Base-by-base conservation (phyloP, 2,113 vertebrate species). In the Perca schrenkii region DNA sequence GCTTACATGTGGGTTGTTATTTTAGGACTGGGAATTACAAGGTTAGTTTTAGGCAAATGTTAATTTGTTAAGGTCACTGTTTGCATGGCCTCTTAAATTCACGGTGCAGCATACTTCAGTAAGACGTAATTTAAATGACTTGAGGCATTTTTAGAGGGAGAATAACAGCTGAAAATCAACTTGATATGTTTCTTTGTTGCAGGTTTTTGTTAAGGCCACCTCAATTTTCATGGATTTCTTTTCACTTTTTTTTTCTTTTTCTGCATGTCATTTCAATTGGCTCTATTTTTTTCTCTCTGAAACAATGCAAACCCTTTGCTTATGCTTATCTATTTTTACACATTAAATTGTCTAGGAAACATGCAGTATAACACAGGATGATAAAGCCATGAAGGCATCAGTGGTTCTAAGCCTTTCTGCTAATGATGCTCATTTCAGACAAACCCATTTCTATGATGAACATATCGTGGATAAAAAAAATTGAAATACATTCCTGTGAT, bases 21-120 rank as follows among this genome's bases (percentile, higher is more conserved):
- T 68, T 78, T 74, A 72, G 69, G 65, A 49, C 47, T 87, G 80
- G 76, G 65, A 84, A 76, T 46, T 86, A 77, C 82, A 82, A 85
- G 70, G 81, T 83, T 76, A 73, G 78, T 75, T 72, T 47, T 77
- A 78, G 82, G 57, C 71, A 87, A 86, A 82, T 85, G 28, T 74
- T 87, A 4, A 77, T 90, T 85, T 74, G 69, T 80, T 67, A 54
- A 80, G 76, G 83, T 77, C 86, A 78, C n/a, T 56, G 69, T 74
- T 85, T 82, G 64, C 60, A 71, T 54, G 77, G 69, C 57, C 70
- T 77, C 54, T 46, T 70, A 15, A 73, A 85, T 82, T 87, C 78
- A 80, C 34, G 4, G 47, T 34, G 50, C 88, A 83, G 66, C 65
- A 74, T 63, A 78, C 67, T 82, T 69, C 49, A 80, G 47, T 74